phyloP scores from a whole-genome alignment of 2,888 invertebrate genomes.

The Drosophila borealis region DNA sequence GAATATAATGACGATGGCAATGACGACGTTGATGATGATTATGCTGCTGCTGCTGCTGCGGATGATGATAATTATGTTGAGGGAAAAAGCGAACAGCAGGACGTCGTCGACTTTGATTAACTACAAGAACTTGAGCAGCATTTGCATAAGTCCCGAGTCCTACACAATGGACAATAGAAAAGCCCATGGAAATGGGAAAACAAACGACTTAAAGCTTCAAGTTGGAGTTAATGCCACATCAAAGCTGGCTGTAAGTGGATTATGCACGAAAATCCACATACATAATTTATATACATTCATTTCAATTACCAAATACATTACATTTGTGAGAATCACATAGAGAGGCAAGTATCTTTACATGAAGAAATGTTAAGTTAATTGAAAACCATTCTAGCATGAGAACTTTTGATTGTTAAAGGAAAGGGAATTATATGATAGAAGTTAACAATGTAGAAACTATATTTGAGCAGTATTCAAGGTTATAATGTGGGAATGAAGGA shows the following conservation, averaged over 20 bases:
- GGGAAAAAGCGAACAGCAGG: slow-evolving; percentile 13
- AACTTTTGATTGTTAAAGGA: no score
- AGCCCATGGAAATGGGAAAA: slow-evolving; percentile 17
- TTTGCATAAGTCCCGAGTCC: slow-evolving; percentile 66
- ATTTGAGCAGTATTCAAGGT: neutral
- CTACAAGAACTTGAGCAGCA: slow-evolving; percentile 48
- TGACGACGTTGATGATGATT: slow-evolving; percentile 5
- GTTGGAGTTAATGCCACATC: slow-evolving; percentile 10
- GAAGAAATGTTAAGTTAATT: neutral
- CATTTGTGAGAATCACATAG: slow-evolving; percentile 27
- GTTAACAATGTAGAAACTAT: no score
- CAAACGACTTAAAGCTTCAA: slow-evolving; percentile 12
- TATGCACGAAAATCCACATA: slow-evolving; percentile 8
- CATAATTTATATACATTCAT: slow-evolving; percentile 17
- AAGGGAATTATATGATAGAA: no score
- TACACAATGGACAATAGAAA: slow-evolving; percentile 42
- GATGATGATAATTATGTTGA: neutral
- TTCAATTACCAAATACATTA: slow-evolving; percentile 4
- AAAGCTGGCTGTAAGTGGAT: slow-evolving; percentile 13
- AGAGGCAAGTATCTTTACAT: neutral
- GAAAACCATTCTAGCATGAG: neutral
- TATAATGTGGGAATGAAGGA: slow-evolving; percentile 10
- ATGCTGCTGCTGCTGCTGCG: no score
- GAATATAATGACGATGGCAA: slow-evolving; percentile 34
- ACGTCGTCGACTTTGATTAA: slow-evolving; percentile 61